Evolutionary conservation across 2,797 vertebrate species (phyloP), one percentile per base, ranked within the genome.

Genomic region (Neosilurus hyrtlii): DNA sequence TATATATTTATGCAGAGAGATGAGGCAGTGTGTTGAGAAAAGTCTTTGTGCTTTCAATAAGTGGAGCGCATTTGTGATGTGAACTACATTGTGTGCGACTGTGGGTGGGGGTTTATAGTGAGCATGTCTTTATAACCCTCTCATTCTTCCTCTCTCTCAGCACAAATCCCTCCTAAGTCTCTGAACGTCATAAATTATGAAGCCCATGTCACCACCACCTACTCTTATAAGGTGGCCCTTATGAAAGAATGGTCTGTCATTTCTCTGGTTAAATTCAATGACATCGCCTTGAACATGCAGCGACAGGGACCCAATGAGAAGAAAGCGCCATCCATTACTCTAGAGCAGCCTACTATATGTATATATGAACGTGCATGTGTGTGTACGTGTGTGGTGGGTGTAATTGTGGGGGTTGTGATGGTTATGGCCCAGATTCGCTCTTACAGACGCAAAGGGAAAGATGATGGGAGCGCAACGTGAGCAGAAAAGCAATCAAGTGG

Each of bases 241-340:
- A 89, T 91, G 81, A 94, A 94, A 93, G 90, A 94, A 94, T 91
- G 92, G 90, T 92, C 92, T 94, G 93, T 94, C 93, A 94, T 94
- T 94, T 94, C 92, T 93, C 92, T 94, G 93, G 92, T 95, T 95
- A 94, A 94, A 94, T 94, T 94, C 92, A 94, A 94, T 94, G 92
- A 91, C 91, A 90, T 94, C 92, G 91, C 93, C 92, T 94, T 94
- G 92, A 94, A 94, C 94, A 94, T 94, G 93, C 93, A 93, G 94
- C 90, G 93, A 93, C 93, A 94, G 92, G 91, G 91, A 92, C 88
- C 91, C 91, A 90, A 93, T 85, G 88, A 91, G 92, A 94, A 83
- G 87, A 90, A 91, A 87, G 92, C 88, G 84, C 91, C 93, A 92
- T 94, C 93, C 91, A 94, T 94, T 94, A 94, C 91, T 89, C 89